Percentiles rank a stretch among this genome's conserved stretches.
Conservation (phyloP, 2,113 vertebrate genomes). For the Probosciger aterrimus region DNA sequence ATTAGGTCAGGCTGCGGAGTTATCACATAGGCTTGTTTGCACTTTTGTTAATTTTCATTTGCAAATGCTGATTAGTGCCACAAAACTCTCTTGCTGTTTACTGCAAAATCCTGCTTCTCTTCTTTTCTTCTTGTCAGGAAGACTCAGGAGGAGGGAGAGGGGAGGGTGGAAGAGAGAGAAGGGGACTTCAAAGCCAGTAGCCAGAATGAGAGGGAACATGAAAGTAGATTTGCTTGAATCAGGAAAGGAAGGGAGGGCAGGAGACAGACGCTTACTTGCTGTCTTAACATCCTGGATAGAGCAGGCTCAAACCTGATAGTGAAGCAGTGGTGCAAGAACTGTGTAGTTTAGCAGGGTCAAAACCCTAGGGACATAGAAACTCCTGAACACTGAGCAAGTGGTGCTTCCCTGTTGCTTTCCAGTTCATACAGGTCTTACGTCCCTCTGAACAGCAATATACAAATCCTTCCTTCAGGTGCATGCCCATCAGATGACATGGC, state of each 20-base stretch:
- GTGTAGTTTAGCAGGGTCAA: neutral
- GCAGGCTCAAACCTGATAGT: neutral
- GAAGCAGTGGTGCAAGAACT: neutral
- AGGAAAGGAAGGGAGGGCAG: neutral
- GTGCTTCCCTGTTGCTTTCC: neutral
- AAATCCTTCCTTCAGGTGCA: neutral
- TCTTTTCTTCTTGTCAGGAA: slow-evolving; percentile 13
- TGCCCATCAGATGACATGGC: neutral
- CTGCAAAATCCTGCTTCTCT: slow-evolving; percentile 1
- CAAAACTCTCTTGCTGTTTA: slow-evolving; percentile 45
- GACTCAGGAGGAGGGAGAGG: neutral
- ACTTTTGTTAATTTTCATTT: slow-evolving; percentile 72
- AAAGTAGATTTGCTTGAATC: slow-evolving; percentile 7
- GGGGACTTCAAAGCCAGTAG: slow-evolving; percentile 14
- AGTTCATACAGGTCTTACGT: neutral
- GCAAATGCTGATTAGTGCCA: slow-evolving; percentile 55
- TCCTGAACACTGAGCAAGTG: neutral
- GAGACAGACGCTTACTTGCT: neutral
- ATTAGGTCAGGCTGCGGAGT: slow-evolving; percentile 61
- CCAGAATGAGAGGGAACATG: neutral
- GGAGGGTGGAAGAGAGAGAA: neutral
- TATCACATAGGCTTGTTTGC: slow-evolving; percentile 66
- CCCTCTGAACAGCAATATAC: neutral
- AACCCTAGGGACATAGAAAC: neutral
- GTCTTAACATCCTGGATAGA: neutral